Base-by-base conservation (phyloP, 2,113 vertebrate genomes). In the Caloenas nicobarica region DNA sequence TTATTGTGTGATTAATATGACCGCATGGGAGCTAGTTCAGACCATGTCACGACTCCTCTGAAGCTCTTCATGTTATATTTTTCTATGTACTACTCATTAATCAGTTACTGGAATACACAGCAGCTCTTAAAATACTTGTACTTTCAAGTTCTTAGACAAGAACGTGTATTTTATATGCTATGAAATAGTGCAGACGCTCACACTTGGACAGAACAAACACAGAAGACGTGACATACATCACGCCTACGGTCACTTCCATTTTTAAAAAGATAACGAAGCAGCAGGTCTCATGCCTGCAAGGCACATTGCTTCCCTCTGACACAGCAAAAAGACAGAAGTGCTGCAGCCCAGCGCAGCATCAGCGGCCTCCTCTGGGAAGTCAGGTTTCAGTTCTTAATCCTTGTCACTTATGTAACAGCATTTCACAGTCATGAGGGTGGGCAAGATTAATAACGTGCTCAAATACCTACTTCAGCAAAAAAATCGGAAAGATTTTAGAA, bases 401-500 rank as follows among this genome's bases (percentile, higher is more conserved):
- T 46, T 0, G 2, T 11, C n/a, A 16, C 40, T 69, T 58, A 65
- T 0, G 0, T 9, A 88, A 66, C 22, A 73, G 36, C 0, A 0
- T 50, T 50, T 79, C 33, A n/a, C 13, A 13, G 66, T 70, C 53
- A n/a, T 2, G 1, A 24, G 40, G 28, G 64, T 6, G 81, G 15
- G 28, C 29, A 77, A 86, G 79, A 44, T 25, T 48, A 60, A 21
- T 40, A 69, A 6, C 3, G 29, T 26, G 16, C 21, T 21, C 18
- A 44, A 44, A 53, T 23, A 89, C 7, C 38, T 64, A 72, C 11
- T 76, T 54, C 54, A 79, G 57, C 29, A 73, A 69, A 9, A 82
- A 73, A 89, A 40, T 61, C 33, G 72, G 26, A 26, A 38, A 33
- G 33, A 48, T 38, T 77, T 91, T 29, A 90, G 40, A 72, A 86